Conservation (phyloP, 1,140 invertebrate genomes). For the Aphelenchoides besseyi region DNA sequence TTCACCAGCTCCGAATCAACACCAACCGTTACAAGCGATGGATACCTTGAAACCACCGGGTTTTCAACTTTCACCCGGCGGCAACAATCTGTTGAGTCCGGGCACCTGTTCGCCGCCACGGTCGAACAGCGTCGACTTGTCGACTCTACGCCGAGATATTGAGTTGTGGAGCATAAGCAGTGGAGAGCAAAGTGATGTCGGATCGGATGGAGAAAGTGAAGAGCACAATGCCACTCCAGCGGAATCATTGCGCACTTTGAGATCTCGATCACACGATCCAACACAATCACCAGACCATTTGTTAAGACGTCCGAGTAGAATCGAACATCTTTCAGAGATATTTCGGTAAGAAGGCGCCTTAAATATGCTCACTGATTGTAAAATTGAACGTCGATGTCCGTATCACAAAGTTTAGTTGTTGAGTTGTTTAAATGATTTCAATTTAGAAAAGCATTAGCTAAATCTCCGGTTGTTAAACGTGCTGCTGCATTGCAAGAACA, state of each 20-base stretch:
- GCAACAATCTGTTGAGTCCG: conserved; percentile 16
- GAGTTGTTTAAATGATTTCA: too few relatives aligned
- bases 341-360: conserved; percentile 47
- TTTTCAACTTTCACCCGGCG: conserved; percentile 18
- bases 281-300: conserved; percentile 46
- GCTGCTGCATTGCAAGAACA: conserved; percentile 61
- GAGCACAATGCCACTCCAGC: conserved; percentile 39
- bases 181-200: conserved; percentile 47
- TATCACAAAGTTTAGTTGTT: too few relatives aligned
- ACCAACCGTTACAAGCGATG: conserved; percentile 39
- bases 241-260: conserved; percentile 51
- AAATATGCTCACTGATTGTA: background rate
- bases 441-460: conserved; percentile 62
- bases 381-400: background rate
- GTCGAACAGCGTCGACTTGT: conserved; percentile 60
- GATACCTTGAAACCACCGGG: conserved; percentile 52
- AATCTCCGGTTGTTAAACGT: conserved; percentile 61
- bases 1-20: background rate
- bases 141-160: conserved; percentile 58
- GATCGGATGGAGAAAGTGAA: conserved; percentile 27
- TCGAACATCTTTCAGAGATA: conserved; percentile 61
- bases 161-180: conserved; percentile 58
- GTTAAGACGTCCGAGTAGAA: conserved; percentile 54
- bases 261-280: conserved; percentile 60
- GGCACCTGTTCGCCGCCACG: conserved; percentile 45